These are phyloP conservation scores for Chymomyza amoena DNA, from an alignment of 2,888 invertebrate genomes.

Conservation along the genomic window DNA sequence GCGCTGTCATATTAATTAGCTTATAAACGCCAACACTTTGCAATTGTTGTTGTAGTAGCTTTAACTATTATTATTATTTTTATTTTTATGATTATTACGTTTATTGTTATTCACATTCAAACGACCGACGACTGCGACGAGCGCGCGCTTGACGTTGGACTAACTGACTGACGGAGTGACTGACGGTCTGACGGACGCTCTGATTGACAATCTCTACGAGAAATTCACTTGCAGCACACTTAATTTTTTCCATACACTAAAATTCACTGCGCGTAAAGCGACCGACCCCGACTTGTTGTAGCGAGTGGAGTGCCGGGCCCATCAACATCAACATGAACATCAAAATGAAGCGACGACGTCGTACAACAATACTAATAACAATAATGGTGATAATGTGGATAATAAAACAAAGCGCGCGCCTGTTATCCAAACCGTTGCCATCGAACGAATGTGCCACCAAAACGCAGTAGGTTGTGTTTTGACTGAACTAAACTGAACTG, in stretches of 20 bases:
- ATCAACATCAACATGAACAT: background rate
- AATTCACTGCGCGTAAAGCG: background rate
- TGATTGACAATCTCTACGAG: background rate
- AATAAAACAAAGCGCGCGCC: conserved; percentile 79
- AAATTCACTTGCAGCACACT: background rate
- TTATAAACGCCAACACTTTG: conserved; percentile 31
- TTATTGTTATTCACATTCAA: conserved; percentile 8
- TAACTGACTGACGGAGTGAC: conserved; percentile 28
- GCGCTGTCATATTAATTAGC: background rate
- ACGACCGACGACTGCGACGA: conserved; percentile 55
- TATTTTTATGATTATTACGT: conserved; percentile 43
- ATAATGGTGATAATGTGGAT: conserved; percentile 77
- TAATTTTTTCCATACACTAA: background rate
- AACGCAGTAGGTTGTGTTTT: conserved; percentile 79
- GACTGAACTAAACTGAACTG: conserved; percentile 70
- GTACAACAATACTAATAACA: conserved; percentile 67
- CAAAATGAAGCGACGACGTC: background rate
- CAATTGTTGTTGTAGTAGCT: conserved; percentile 39
- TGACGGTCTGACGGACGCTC: background rate
- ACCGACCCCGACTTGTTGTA: background rate
- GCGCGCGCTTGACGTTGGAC: conserved; percentile 50
- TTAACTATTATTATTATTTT: conserved; percentile 43
- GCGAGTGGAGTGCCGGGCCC: background rate
- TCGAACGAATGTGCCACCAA: conserved; percentile 79
- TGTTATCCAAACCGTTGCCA: conserved; percentile 79